These are phyloP conservation scores for Neoitamus cyanurus DNA, from an alignment of 2,888 invertebrate genomes.

Conservation along the genomic window DNA sequence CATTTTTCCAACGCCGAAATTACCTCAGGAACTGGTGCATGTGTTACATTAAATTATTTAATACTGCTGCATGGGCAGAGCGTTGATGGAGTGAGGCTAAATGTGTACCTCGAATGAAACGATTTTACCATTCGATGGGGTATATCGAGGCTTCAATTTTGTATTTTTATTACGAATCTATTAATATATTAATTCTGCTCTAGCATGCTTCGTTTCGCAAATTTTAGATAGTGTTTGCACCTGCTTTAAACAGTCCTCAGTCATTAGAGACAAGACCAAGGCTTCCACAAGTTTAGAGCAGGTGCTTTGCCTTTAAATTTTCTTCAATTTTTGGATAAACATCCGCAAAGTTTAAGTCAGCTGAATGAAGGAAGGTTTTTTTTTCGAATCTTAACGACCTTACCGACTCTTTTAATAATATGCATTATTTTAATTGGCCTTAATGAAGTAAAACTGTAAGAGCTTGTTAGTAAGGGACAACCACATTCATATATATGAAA, in stretches of 20 bases:
- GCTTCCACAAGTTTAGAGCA: neutral
- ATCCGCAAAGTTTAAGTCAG: neutral
- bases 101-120: neutral
- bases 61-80: neutral
- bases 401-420: too few species aligned
- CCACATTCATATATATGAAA: too few species aligned
- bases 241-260: neutral
- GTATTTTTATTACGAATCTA: neutral
- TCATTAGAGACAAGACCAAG: neutral
- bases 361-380: neutral
- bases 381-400: too few species aligned
- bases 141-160: neutral
- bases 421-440: too few species aligned
- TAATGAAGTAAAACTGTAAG: too few species aligned
- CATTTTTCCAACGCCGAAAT: neutral
- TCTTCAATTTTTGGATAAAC: neutral
- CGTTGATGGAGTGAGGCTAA: neutral
- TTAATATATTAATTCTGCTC: neutral
- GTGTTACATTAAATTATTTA: neutral
- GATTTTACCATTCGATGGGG: neutral
- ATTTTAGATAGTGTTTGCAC: neutral
- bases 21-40: neutral
- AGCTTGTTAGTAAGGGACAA: too few species aligned
- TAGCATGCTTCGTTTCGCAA: neutral
- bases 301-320: neutral